These are phyloP conservation scores for Dastarcus helophoroides DNA, from an alignment of 2,888 invertebrate genomes.

Conservation along the genomic window DNA sequence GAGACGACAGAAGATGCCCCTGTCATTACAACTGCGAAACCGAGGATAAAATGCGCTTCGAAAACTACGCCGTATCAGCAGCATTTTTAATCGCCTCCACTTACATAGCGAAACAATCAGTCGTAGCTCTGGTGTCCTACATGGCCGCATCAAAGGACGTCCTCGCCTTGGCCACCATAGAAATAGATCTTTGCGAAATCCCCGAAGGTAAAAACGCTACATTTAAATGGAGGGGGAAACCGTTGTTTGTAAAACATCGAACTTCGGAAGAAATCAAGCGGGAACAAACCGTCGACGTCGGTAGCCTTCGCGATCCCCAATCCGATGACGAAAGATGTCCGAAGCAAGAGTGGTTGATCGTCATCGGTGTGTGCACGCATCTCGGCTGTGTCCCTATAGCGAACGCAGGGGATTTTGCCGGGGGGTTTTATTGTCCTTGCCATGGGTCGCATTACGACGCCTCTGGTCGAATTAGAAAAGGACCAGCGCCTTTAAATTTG, in stretches of 20 bases:
- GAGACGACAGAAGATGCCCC: constrained; percentile 52
- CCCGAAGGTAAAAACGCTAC: constrained; percentile 52
- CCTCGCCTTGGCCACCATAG: constrained; percentile 62
- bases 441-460: constrained; percentile 76
- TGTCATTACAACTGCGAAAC: neutral
- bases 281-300: constrained; percentile 48
- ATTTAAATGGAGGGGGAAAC: constrained; percentile 75
- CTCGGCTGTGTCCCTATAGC: constrained; percentile 75
- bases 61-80: no score
- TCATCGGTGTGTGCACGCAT: constrained; percentile 73
- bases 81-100: constrained; percentile 45
- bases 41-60: no score
- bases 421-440: constrained; percentile 75
- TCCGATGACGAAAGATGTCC: constrained; percentile 49
- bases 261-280: constrained; percentile 52
- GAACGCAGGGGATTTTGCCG: constrained; percentile 50
- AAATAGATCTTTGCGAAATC: constrained; percentile 58
- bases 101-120: constrained; percentile 50
- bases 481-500: constrained; percentile 62
- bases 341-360: constrained; percentile 64
- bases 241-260: constrained; percentile 64
- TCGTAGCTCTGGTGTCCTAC: constrained; percentile 21
- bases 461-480: constrained; percentile 61
- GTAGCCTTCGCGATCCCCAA: constrained; percentile 58
- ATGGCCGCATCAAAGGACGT: constrained; percentile 64